These are phyloP conservation scores for Camelus bactrianus DNA, from an alignment of 2,113 vertebrate species.

Conservation along the genomic window DNA sequence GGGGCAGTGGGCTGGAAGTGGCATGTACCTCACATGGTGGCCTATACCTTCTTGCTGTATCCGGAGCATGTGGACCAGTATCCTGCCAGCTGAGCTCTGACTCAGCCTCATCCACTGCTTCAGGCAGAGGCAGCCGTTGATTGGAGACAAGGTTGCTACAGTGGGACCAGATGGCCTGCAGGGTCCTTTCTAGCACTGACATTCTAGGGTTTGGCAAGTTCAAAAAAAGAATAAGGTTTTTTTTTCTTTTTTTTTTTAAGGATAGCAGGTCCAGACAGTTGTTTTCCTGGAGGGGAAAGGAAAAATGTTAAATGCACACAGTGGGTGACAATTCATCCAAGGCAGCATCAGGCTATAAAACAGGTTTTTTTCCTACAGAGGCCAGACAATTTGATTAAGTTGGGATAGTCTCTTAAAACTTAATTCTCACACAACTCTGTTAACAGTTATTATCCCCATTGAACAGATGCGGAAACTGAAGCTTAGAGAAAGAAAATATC, in stretches of 20 bases:
- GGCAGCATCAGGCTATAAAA: not conserved
- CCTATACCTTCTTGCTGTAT: not conserved
- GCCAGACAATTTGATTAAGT: not conserved
- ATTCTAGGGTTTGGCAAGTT: not conserved
- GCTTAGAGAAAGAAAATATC: not conserved
- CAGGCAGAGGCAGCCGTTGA: not conserved
- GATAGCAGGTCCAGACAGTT: not conserved
- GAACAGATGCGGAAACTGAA: not conserved
- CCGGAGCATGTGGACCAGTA: not conserved
- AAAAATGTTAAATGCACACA: not conserved
- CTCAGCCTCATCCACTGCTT: not conserved
- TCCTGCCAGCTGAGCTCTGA: too few relatives aligned
- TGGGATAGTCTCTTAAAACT: not conserved
- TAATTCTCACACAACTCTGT: not conserved
- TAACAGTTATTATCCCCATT: not conserved
- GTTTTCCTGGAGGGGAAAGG: not conserved
- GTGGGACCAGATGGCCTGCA: not conserved
- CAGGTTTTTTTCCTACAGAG: not conserved
- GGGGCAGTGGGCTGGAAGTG: not conserved
- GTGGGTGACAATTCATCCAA: not conserved
- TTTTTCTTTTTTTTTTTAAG: not conserved
- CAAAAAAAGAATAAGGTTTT: not conserved
- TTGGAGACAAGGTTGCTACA: too few relatives aligned
- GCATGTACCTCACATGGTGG: not conserved
- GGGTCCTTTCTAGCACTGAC: not conserved